These are phyloP conservation scores for Psilanteris sp. DNA, from an alignment of 1,140 invertebrate species.

Conservation along the genomic window DNA sequence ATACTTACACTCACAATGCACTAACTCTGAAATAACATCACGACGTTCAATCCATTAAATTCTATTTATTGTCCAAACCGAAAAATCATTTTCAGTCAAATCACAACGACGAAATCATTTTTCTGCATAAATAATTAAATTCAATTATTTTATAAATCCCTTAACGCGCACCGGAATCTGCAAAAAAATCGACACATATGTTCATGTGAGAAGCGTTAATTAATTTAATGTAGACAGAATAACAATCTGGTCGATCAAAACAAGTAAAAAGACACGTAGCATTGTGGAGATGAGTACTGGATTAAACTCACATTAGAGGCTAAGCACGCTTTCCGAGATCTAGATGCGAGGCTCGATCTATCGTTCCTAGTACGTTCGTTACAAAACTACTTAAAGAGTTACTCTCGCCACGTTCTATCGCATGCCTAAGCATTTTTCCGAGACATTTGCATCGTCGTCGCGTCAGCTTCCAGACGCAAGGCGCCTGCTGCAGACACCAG, in stretches of 20 bases:
- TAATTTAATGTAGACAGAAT: slow-evolving; percentile 46
- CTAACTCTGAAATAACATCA: too few species aligned
- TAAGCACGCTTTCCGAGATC: slow-evolving; percentile 71
- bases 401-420: slow-evolving; percentile 61
- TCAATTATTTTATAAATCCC: too few species aligned
- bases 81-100: too few species aligned
- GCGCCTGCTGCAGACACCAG: slow-evolving; percentile 52
- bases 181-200: neutral
- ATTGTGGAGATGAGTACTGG: slow-evolving; percentile 63
- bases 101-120: too few species aligned
- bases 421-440: slow-evolving; percentile 65
- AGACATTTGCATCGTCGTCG: slow-evolving; percentile 61
- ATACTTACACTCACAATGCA: too few species aligned
- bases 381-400: slow-evolving; percentile 71
- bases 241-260: slow-evolving; percentile 53
- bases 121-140: too few species aligned
- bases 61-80: too few species aligned
- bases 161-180: too few species aligned
- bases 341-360: slow-evolving; percentile 70
- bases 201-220: slow-evolving; percentile 47
- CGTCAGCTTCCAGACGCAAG: slow-evolving; percentile 59
- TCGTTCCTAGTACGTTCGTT: slow-evolving; percentile 69
- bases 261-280: slow-evolving; percentile 56
- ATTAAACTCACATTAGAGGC: slow-evolving; percentile 65
- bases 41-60: too few species aligned